Evolutionary conservation across 2,113 vertebrate species (phyloP).

Genomic region (Hoplias malabaricus): DNA sequence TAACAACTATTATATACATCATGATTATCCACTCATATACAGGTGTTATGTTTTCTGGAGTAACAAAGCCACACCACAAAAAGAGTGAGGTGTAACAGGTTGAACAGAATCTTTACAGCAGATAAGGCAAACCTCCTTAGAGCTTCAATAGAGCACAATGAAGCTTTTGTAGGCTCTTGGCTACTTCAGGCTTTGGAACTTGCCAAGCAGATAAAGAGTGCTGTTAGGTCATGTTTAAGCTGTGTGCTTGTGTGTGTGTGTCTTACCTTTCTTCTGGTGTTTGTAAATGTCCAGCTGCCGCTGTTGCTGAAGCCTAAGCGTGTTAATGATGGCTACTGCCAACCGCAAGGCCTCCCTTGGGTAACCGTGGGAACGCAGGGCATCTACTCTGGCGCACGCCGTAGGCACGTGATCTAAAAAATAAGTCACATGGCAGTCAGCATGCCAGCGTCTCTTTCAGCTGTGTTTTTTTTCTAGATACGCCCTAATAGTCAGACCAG

Average conservation of each 20-base stretch:
- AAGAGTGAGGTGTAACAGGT: neutral
- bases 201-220: conserved; percentile 18
- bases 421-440: conserved; percentile 39
- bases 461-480: neutral
- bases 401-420: conserved; percentile 92
- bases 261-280: conserved; percentile 96
- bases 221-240: neutral
- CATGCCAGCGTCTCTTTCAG: neutral
- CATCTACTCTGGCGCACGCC: conserved; percentile 94
- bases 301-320: conserved; percentile 92
- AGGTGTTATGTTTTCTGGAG: neutral
- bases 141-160: neutral
- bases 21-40: neutral
- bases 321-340: conserved; percentile 96
- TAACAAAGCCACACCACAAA: neutral
- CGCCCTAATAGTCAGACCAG: conserved; percentile 52
- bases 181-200: neutral
- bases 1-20: neutral
- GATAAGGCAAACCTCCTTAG: conserved; percentile 7
- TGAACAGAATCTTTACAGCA: neutral
- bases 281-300: conserved; percentile 97
- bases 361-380: conserved; percentile 94
- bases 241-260: conserved; percentile 13
- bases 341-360: conserved; percentile 95
- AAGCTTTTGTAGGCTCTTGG: conserved; percentile 12